Evolutionary conservation across 2,888 invertebrate genomes (phyloP), one percentile per base, ranked within the genome.

Genomic region (Cryptophagus acutangulus): DNA sequence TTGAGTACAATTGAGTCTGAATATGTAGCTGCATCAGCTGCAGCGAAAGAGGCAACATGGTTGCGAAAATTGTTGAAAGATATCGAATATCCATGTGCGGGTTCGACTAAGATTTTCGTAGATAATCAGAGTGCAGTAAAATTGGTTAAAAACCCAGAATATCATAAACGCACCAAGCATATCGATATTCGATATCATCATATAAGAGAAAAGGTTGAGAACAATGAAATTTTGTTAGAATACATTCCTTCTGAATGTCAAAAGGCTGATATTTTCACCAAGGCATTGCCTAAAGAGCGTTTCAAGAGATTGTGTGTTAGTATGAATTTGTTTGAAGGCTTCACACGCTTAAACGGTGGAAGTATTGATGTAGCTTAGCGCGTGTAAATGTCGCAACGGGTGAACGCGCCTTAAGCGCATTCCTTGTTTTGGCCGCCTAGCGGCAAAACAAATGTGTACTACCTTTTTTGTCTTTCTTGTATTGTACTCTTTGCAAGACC

Each of bases 91-190:
- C 9, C 17, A 18, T 4, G 15, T 16, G n/a, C 8, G 6, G 18
- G 18, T 17, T 13, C 18, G 8, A 6, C 17, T 15, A 38, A 28
- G 15, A 15, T 36, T 8, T 36, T 24, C 15, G 10, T 20, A 5
- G 36, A 36, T 36, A 36, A 36, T 15, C 12, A 13, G 15, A 36
- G 26, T 24, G 24, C 36, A 2, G 16, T 36, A 13, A 36, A 36
- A 36, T 16, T 36, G 16, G 14, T 36, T 16, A 36, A 36, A 25
- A 36, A 36, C 26, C 36, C 36, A 4, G 17, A 25, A 17, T 36
- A 13, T 24, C 36, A 36, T 36, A 10, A 15, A 3, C 36, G 36
- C 26, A 36, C 36, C n/a, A 36, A 36, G 14, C 36, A 36, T 16
- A 25, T 36, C 2, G 36, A 36, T 36, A 26, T 36, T 24, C 20